phyloP scores from a whole-genome alignment of 2,113 vertebrate genomes.

The Furnarius figulus region DNA sequence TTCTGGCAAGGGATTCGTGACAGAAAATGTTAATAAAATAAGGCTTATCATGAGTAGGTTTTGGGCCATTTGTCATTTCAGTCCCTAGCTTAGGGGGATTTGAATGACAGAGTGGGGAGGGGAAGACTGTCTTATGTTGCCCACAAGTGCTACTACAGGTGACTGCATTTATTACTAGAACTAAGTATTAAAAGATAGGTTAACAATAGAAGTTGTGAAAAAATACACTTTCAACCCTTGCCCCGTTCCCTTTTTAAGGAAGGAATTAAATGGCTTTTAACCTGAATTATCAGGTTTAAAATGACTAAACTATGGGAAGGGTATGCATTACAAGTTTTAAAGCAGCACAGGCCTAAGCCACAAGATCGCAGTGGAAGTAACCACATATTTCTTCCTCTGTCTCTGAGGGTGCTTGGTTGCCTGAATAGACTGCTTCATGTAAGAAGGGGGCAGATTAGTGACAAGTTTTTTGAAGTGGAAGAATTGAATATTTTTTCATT shows the following conservation, averaged over 20 bases:
- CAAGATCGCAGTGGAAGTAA: neutral
- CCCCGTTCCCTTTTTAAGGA: neutral
- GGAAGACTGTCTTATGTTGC: neutral
- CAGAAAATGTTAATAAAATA: slow-evolving; percentile 55
- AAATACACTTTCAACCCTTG: neutral
- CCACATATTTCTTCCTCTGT: neutral
- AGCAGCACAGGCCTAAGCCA: neutral
- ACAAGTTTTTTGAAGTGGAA: neutral
- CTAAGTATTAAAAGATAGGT: neutral
- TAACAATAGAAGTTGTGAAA: neutral
- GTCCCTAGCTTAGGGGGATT: neutral
- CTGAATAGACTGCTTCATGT: neutral
- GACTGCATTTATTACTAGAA: neutral
- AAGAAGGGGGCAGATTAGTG: neutral
- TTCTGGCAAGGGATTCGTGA: neutral
- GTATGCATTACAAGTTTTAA: neutral
- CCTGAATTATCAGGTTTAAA: neutral
- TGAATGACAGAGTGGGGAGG: neutral
- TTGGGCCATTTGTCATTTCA: slow-evolving; percentile 21
- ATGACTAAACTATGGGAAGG: neutral
- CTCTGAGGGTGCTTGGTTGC: neutral
- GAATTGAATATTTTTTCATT: neutral
- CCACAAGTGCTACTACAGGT: neutral
- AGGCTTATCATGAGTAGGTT: neutral
- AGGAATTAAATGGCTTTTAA: neutral